phyloP scores from a whole-genome alignment of 2,888 invertebrate genomes.

The Plemyria rubiginata region DNA sequence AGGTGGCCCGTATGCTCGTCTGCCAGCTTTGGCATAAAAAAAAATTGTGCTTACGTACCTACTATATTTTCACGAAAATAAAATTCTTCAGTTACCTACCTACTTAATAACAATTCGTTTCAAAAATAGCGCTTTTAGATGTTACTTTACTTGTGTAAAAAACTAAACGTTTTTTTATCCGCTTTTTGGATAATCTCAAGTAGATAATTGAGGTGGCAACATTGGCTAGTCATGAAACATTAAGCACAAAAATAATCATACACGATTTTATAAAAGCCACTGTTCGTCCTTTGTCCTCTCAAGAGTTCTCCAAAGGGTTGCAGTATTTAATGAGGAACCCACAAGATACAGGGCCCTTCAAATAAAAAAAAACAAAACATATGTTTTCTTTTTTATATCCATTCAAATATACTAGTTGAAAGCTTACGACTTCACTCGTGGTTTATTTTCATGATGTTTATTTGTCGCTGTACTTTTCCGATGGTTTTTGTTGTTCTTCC shows the following conservation, averaged over 20 bases:
- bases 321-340: conserved; percentile 64
- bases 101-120: no score
- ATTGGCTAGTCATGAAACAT: conserved; percentile 41
- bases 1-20: no score
- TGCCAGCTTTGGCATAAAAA: no score
- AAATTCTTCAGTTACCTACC: no score
- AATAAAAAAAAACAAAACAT: conserved; percentile 15
- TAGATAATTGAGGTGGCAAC: conserved; percentile 30
- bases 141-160: not conserved
- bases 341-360: conserved; percentile 42
- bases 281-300: conserved; percentile 33
- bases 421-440: not conserved
- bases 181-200: conserved; percentile 20
- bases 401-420: not conserved
- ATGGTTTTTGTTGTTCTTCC: no score
- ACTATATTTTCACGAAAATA: no score
- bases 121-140: no score
- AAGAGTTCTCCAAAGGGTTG: conserved; percentile 59
- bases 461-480: not conserved
- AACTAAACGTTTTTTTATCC: not conserved
- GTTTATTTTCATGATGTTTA: not conserved
- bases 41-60: no score
- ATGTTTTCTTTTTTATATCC: conserved; percentile 21
- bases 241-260: conserved; percentile 29
- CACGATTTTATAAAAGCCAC: conserved; percentile 42